These are phyloP conservation scores for Drosophila busckii DNA, from an alignment of 1,140 invertebrate genomes.

Conservation along the genomic window DNA sequence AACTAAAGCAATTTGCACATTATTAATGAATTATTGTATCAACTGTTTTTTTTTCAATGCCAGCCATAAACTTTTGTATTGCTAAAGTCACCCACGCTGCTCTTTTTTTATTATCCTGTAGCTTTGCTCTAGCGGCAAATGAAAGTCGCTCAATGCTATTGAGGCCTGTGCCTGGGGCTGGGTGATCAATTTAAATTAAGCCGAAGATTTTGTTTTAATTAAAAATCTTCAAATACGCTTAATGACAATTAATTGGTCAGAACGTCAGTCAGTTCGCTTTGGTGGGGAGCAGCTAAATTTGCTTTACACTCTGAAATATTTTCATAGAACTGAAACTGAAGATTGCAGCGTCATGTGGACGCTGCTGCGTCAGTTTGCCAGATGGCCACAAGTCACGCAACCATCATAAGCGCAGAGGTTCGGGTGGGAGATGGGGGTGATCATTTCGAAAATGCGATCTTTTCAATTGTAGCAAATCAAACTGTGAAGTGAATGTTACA, in stretches of 20 bases:
- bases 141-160: constrained; percentile 56
- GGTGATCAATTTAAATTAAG: constrained; percentile 73
- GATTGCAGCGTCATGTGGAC: constrained; percentile 21
- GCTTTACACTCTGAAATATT: constrained; percentile 12
- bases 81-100: too few relatives aligned
- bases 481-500: constrained; percentile 31
- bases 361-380: constrained; percentile 24
- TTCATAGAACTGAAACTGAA: too few relatives aligned
- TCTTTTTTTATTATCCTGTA: too few relatives aligned
- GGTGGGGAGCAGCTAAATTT: too few relatives aligned
- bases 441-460: constrained; percentile 43
- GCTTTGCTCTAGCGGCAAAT: too few relatives aligned
- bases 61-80: too few relatives aligned
- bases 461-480: constrained; percentile 68
- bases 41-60: too few relatives aligned
- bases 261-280: constrained; percentile 10
- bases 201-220: constrained; percentile 74
- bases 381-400: constrained; percentile 67
- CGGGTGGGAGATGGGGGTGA: constrained; percentile 31
- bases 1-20: too few relatives aligned
- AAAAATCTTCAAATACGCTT: constrained; percentile 76
- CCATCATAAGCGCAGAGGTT: constrained; percentile 50
- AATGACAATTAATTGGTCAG: constrained; percentile 74
- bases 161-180: constrained; percentile 39
- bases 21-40: too few relatives aligned